A percentile compares a stretch with the other conserved stretches of the same genome.
These are phyloP conservation scores for Syndactyla subalaris DNA, from an alignment of 2,797 vertebrate genomes.

Conservation along the genomic window DNA sequence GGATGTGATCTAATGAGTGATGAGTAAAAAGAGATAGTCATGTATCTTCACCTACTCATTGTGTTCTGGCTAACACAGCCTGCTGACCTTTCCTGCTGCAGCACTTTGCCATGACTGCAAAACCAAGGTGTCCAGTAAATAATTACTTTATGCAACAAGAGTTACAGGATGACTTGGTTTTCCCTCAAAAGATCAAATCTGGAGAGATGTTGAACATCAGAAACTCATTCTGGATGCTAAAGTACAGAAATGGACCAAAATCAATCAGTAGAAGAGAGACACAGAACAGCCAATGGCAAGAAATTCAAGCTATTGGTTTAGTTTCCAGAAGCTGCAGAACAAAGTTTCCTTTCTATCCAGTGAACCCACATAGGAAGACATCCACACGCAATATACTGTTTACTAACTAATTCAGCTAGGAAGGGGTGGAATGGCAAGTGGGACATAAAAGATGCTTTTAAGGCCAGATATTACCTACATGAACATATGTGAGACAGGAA, in stretches of 20 bases:
- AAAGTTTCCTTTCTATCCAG: background rate
- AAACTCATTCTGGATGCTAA: background rate
- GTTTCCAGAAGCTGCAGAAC: background rate
- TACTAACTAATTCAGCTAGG: background rate
- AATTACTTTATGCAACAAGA: background rate
- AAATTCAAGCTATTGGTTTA: background rate
- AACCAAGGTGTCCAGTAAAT: background rate
- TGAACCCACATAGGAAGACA: background rate
- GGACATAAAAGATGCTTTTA: background rate
- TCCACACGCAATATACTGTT: background rate
- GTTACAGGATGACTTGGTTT: background rate
- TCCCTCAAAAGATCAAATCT: background rate
- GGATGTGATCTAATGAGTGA: background rate
- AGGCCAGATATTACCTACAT: background rate
- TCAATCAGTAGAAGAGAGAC: background rate
- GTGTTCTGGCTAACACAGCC: background rate
- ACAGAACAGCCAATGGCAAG: background rate
- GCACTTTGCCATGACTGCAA: background rate
- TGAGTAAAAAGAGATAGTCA: background rate
- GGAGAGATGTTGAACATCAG: background rate
- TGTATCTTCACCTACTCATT: background rate
- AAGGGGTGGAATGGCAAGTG: background rate
- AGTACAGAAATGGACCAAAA: background rate
- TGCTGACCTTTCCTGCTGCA: background rate
- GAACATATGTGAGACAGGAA: background rate